Conservation (phyloP, 2,113 vertebrate species). For the Chloropsis cyanopogon region DNA sequence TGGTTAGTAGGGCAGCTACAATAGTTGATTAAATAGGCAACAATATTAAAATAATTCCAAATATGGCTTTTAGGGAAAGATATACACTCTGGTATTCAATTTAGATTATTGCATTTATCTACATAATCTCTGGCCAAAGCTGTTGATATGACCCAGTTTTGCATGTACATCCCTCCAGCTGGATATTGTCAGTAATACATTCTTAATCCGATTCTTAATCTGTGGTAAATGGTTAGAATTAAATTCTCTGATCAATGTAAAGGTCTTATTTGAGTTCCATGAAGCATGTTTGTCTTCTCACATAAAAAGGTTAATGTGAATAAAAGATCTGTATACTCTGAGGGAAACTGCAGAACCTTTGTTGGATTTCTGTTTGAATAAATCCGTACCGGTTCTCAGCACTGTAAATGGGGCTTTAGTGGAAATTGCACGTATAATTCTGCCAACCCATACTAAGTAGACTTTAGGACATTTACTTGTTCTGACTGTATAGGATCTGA, state of each 20-base stretch:
- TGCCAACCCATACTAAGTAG: not conserved
- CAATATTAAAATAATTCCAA: not conserved
- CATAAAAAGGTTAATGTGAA: constrained; percentile 6
- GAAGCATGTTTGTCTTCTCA: not conserved
- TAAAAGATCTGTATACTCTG: not conserved
- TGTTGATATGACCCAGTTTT: constrained; percentile 26
- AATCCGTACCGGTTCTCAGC: not conserved
- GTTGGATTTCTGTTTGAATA: not conserved
- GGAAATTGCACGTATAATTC: not conserved
- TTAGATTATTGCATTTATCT: not conserved
- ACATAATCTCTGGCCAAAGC: not conserved
- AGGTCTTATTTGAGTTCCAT: constrained; percentile 11
- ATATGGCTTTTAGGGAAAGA: not conserved
- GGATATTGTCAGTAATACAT: not conserved
- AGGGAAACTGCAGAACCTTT: not conserved
- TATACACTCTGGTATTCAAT: not conserved
- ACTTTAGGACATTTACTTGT: not conserved
- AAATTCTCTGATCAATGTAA: not conserved
- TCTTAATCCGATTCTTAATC: constrained; percentile 27
- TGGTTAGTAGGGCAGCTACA: not conserved
- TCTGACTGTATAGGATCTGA: not conserved
- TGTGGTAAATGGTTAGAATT: constrained; percentile 7
- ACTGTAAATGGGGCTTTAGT: not conserved
- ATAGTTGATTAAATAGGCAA: not conserved
- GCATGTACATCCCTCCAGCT: not conserved